Evolutionary conservation across 2,113 vertebrate species (phyloP), one percentile per base, ranked within the genome.

Genomic region (Thalassoma bifasciatum): DNA sequence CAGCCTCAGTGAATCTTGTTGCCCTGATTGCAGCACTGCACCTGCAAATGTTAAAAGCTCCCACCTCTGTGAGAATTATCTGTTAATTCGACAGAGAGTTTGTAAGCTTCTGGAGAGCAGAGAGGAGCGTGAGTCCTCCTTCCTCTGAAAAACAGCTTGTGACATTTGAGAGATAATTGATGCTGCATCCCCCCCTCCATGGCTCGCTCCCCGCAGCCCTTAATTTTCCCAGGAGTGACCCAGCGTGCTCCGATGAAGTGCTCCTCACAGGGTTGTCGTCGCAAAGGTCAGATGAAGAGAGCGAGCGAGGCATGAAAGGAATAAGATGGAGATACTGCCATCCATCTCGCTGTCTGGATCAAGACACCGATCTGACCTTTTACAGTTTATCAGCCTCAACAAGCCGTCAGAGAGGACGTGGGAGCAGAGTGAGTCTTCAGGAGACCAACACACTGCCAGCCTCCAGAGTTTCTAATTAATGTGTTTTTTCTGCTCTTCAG

Each of bases 151-250:
- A 79, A 61, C 86, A 88, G 77, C 82, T 82, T 77, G 77, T 90
- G 88, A 90, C 89, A 90, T 92, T 89, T 91, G 44, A 84, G 62
- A 79, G 70, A 86, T 91, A 89, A 92, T 87, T 87, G 84, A 86
- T 54, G 64, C 60, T 71, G 61, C 42, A 10, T 5, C 22, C 23
- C 13, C 7, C 23, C 19, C 17, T 13, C n/a, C 11, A 54, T 36
- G 68, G 72, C 46, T 65, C n/a, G 49, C 63, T 80, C 84, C 79
- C 79, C 24, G 49, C 81, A 77, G 73, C 69, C 66, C 77, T 72
- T 69, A 68, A 70, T 71, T 72, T 74, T 89, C 86, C 80, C 88
- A 77, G 64, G 75, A 60, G 84, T 63, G 83, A 85, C 83, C 87
- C 73, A 4, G 26, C 65, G 46, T 23, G 63, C 81, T 75, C 68